Evolutionary conservation across 2,113 vertebrate genomes (phyloP), one percentile per base, ranked within the genome.

Genomic region (Boulengeromyrus knoepffleri): DNA sequence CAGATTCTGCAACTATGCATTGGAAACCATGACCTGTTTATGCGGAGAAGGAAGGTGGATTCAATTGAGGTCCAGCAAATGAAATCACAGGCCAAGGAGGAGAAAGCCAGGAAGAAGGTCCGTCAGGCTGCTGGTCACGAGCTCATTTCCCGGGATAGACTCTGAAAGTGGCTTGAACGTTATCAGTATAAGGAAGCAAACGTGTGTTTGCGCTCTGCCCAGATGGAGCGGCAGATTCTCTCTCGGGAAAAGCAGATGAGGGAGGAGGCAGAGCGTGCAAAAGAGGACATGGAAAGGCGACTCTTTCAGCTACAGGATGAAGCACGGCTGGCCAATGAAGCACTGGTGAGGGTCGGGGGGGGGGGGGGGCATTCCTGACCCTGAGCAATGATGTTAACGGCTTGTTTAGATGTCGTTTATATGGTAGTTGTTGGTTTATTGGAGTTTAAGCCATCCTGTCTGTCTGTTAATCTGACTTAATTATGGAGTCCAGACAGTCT

Each of bases 31-130:
- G 96, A 97, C 90, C 94, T 98, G 0, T 99, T 98, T 92, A 97
- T 98, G 97, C 97, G 97, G 93, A 96, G 97, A 91, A 96, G 97
- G 92, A 98, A 97, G 93, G 98, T 98, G 89, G 97, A 98, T 90
- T 97, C 97, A 9, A 96, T 97, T 47, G 98, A 99, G 92, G 97
- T 97, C 91, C 97, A 99, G 93, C 97, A 98, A 91, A 98, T 98
- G 97, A 98, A 98, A 94, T 96, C 97, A 92, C 97, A 98, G 91
- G 97, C 97, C 88, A 97, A 96, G 93, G 97, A 98, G 91, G 97
- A 98, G 94, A 98, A 97, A 92, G 97, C 97, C 0, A 96, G 97
- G 24, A 97, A 98, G 94, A 97, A 98, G 96, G 97, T 98, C 39
- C 27, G 91, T 13, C 24, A 42, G 74, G 31, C 31, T 42, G 36